These are phyloP conservation scores for Protobothrops flavoviridis DNA, from an alignment of 2,113 vertebrate species.

Conservation along the genomic window DNA sequence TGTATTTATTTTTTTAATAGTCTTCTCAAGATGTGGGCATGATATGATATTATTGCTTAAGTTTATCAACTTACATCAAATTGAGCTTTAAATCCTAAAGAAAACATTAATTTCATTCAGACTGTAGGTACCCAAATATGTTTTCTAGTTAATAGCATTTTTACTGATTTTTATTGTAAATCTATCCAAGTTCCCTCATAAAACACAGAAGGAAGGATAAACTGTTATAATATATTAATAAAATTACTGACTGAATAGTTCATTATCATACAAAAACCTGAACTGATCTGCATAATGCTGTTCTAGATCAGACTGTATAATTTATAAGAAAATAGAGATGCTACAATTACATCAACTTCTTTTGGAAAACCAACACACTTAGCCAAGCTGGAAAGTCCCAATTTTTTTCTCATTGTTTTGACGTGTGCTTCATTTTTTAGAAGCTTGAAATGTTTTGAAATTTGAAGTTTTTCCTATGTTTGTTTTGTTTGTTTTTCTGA, in stretches of 20 bases:
- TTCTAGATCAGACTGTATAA: too few relatives aligned
- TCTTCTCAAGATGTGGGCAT: background rate
- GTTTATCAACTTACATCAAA: background rate
- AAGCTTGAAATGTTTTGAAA: background rate
- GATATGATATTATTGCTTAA: background rate
- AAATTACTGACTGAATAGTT: background rate
- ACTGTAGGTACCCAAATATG: background rate
- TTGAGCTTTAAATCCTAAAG: constrained; percentile 10
- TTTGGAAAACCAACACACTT: too few relatives aligned
- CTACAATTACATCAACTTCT: too few relatives aligned
- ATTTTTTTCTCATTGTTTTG: background rate
- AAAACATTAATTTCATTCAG: constrained; percentile 8
- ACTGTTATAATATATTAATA: background rate
- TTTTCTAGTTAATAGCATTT: background rate
- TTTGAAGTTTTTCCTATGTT: too few relatives aligned
- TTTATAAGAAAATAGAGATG: too few relatives aligned
- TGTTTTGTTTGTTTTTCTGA: too few relatives aligned
- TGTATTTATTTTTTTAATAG: background rate
- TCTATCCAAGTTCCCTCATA: background rate
- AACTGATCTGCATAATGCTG: background rate
- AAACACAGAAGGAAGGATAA: background rate
- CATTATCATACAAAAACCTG: background rate
- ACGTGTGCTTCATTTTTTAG: background rate
- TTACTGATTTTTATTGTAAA: constrained; percentile 17
- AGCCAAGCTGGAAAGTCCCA: background rate